These are phyloP conservation scores for Syrrhaptes paradoxus DNA, from an alignment of 2,113 vertebrate genomes.

Conservation along the genomic window DNA sequence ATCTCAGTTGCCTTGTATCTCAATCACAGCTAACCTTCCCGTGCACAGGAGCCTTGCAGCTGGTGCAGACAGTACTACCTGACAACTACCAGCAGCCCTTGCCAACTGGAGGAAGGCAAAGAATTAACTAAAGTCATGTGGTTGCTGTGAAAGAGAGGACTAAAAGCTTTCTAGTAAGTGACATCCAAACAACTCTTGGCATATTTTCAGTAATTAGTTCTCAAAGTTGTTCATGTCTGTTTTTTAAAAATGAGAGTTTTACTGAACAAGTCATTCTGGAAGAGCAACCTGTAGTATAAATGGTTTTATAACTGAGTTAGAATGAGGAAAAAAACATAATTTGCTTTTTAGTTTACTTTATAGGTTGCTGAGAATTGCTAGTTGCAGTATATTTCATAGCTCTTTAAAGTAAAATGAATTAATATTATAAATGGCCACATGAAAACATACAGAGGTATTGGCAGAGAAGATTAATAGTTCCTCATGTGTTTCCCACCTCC, in stretches of 20 bases:
- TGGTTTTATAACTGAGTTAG: background rate
- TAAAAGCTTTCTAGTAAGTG: background rate
- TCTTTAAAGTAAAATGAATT: background rate
- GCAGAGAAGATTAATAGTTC: background rate
- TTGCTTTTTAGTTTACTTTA: background rate
- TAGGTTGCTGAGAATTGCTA: background rate
- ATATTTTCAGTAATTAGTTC: background rate
- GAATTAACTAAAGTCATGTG: background rate
- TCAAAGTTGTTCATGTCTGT: background rate
- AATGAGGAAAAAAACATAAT: background rate
- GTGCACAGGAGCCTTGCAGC: background rate
- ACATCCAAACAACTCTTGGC: background rate
- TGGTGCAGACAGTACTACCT: background rate
- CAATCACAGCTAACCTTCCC: background rate
- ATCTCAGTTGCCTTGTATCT: background rate
- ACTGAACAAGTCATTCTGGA: background rate
- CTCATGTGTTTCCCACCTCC: background rate
- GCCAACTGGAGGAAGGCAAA: background rate
- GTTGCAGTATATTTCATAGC: background rate
- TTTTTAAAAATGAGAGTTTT: background rate
- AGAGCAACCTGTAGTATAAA: background rate
- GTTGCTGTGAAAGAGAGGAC: background rate
- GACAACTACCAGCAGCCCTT: background rate
- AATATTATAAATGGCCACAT: background rate
- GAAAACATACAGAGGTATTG: background rate